Evolutionary conservation across 1,140 invertebrate species (phyloP), one percentile per base, ranked within the genome.

Genomic region (Cherax destructor): DNA sequence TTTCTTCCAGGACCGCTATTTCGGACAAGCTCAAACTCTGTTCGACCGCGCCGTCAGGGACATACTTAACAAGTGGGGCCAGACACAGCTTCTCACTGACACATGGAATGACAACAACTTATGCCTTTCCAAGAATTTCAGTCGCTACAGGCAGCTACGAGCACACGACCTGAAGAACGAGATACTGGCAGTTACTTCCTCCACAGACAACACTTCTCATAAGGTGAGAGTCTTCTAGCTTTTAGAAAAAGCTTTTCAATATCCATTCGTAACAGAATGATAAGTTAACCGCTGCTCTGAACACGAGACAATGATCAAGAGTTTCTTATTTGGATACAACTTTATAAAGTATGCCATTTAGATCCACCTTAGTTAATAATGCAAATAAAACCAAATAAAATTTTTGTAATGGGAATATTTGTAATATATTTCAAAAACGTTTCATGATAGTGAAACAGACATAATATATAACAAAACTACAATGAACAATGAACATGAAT

Each of bases 1-100:
- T 52, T 91, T 91, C 74, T 65, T 91, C 49, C 88, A 91, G 41
- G 88, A 91, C 50, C 85, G 81, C 24, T 85, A 79, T 74, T 91
- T 91, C 80, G 69, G 69, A 56, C 74, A 85, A 30, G 83, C 77
- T 13, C 30, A 78, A 7, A 56, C 72, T 2, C 69, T 78, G 41
- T 91, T 91, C 30, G 74, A 91, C n/a, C 47, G n/a, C 30, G 88
- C 88, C 7, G 74, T 91, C 47, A 30, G 74, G 52, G 47, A 78
- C 52, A 24, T 76, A 21, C 47, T 77, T 11, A 18, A 49, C 47
- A 59, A 78, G 24, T 88, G 86, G 77, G 61, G 78, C 21, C 72
- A 83, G 69, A 74, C 79, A 59, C 52, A 61, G 9, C 30, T 83
- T n/a, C 49, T 91, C 72, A 30, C 69, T 47, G 81, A 84, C 16